These are phyloP conservation scores for Archilochus colubris DNA, from an alignment of 2,113 vertebrate genomes.

Conservation along the genomic window DNA sequence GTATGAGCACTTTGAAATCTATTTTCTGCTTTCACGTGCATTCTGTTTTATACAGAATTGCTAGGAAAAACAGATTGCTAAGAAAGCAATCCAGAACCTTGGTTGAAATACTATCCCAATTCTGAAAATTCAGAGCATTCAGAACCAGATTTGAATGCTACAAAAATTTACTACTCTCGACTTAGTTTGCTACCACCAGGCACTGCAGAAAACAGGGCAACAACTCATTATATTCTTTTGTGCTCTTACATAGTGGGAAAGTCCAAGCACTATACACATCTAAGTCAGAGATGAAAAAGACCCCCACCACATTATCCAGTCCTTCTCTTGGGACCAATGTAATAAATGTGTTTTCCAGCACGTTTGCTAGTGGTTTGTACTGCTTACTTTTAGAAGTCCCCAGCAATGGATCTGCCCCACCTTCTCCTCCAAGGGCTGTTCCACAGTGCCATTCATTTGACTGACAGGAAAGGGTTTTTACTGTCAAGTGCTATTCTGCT, in stretches of 20 bases:
- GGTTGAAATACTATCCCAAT: neutral
- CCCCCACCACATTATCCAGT: neutral
- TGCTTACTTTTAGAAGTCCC: neutral
- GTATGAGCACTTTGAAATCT: neutral
- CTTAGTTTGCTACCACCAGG: neutral
- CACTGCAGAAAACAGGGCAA: neutral
- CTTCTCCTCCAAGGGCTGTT: neutral
- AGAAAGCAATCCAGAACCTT: neutral
- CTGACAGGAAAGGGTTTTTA: neutral
- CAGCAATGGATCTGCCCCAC: neutral
- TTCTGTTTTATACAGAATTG: constrained; percentile 6
- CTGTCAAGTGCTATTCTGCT: neutral
- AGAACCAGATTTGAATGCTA: neutral
- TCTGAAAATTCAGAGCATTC: neutral
- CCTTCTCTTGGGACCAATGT: neutral
- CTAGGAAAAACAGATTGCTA: too few relatives aligned
- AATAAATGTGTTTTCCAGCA: neutral
- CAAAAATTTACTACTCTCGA: neutral
- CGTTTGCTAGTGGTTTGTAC: neutral
- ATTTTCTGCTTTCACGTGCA: neutral
- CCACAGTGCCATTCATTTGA: neutral
- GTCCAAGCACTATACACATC: neutral
- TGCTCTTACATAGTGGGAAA: neutral
- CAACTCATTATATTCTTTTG: neutral
- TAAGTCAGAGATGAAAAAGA: neutral